Base-by-base conservation (phyloP, 2,113 vertebrate species). In the Pagrus major region DNA sequence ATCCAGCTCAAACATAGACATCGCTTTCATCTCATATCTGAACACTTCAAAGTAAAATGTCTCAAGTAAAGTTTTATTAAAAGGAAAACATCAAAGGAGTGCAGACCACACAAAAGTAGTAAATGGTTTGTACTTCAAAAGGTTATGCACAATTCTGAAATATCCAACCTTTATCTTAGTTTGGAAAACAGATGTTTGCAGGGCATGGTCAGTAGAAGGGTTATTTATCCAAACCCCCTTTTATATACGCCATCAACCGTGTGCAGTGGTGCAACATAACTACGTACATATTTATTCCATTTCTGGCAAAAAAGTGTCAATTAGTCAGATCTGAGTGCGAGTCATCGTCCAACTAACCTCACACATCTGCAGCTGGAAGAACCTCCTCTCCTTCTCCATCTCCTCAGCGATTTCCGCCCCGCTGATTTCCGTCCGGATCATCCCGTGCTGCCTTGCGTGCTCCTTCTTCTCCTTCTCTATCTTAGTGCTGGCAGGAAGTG, bases 391-490 rank as follows among this genome's bases (percentile, higher is more conserved):
- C 81, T 99, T 99, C 89, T 99, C 98, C 98, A 99, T 99, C 92
- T 99, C 98, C 80, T 99, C 98, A 0, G 98, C 98, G 8, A 99
- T 97, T 90, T 99, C 98, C 0, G 98, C 98, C 46, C 98, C 98
- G 2, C 97, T 99, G 86, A 99, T 98, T 88, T 99, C 98, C 0
- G 98, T 99, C 58, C 98, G 96, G 86, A 99, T 99, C 98, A 99
- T 99, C 14, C 98, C 98, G 0, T 99, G 98, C 64, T 99, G 96
- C 71, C 96, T 96, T 8, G 98, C 98, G 0, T 99, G 98, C 75
- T 99, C 98, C 91, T 99, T 99, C 92, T 99, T 99, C 93, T 99
- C 98, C 92, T 99, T 99, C 84, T 99, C 98, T 86, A 99, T 99
- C 94, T 99, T 99, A 76, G 97, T 98, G 88, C 98, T 99, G 47